Base-by-base conservation (phyloP, 2,888 invertebrate genomes). In the Tipula lateralis region DNA sequence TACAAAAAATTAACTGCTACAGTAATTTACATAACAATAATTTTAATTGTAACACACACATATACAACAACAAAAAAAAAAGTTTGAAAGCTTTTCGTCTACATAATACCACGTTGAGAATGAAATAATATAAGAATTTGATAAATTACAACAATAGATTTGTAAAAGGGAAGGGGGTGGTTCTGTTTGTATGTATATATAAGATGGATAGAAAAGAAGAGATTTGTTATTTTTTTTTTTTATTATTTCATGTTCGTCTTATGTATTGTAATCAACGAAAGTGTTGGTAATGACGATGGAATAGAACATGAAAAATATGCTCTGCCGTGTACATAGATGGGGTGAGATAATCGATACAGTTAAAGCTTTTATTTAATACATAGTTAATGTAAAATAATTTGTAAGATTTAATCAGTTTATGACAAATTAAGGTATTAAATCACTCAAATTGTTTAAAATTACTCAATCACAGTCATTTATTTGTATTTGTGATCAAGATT, bases 11-110 rank as follows among this genome's bases (percentile, higher is more conserved):
- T 66, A 66, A 66, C 66, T 66, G 24, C 66, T 9, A 24, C 9
- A 24, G 66, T 66, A 66, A 66, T 66, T 66, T 66, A 66, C 66
- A 66, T 66, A 66, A 66, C 66, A 66, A 66, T 66, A 66, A 66
- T 66, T 19, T 66, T 66, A 66, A 66, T 66, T 66, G 66, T 66
- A 66, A 19, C 24, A 24, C 24, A 66, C 24, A 24, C 24, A 24
- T 9, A 66, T n/a, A 66, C 66, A 39, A 32, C 32, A 32, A 32
- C 32, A 6, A 39, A 9, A 39, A 39, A 39, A 39, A 39, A 39
- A 39, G 66, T 24, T 24, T 66, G 66, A 66, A 66, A 66, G 66
- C 66, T 66, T 66, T 66, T 66, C 24, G 19, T 50, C 16, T 19
- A 19, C 19, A 9, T 19, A 50, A n/a, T 50, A 19, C n/a, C n/a